Evolutionary conservation across 1,140 invertebrate species (phyloP), one percentile per base, ranked within the genome.

Genomic region (Sitodiplosis mosellana): DNA sequence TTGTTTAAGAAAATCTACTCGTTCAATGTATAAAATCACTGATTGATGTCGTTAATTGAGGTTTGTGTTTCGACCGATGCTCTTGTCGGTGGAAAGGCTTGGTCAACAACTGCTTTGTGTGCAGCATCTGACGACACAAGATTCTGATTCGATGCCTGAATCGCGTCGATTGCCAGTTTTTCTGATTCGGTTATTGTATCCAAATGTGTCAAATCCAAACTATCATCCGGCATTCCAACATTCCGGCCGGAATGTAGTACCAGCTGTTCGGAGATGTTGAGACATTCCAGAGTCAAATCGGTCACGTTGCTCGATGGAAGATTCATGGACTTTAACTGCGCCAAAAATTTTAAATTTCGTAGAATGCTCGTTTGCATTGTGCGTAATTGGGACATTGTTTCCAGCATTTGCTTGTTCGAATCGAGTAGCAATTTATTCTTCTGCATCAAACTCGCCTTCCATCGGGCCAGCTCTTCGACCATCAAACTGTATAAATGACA

Each of bases 391-490:
- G 73, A 75, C 18, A 76, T 72, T 57, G 87, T 83, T 58, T 84
- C 80, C 20, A 90, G 62, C 43, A 89, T 56, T 51, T 78, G 71
- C 59, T 80, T 81, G 34, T 85, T 70, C 21, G 77, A 72, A 59
- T 83, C 77, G 59, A 84, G 78, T 19, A 86, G 67, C 56, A 85
- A 81, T 42, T 77, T 76, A 45, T 79, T 80, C 60, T 81, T 77
- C 52, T 80, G 76, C n/a, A 72, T 77, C 14, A 88, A 66, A 51
- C 78, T 74, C 47, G 82, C 81, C 64, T 90, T 89, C 75, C 83
- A 87, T 48, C 75, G 71, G 2, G 86, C 85, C 51, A 92, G 63
- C 67, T 92, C 87, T 65, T 92, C 88, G 8, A 88, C 79, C 79
- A 91, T 87, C 46, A 92, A 75, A 61, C 87, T 86, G 54, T 41